phyloP scores from a whole-genome alignment of 1,140 invertebrate species.

The Hydropsyche tenuis region DNA sequence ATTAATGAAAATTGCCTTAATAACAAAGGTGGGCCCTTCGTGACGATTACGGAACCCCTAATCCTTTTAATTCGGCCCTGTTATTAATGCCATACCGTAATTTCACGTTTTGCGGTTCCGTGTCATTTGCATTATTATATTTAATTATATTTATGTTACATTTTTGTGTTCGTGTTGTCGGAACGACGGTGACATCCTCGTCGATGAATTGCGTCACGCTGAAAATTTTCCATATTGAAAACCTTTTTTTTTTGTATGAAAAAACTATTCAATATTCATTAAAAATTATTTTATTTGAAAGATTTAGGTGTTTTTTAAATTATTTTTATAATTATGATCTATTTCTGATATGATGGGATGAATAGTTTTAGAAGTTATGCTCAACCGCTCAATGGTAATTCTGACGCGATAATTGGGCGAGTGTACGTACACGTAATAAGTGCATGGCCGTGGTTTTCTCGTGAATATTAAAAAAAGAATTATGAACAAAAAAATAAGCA shows the following conservation, averaged over 20 bases:
- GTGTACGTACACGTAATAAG: neutral
- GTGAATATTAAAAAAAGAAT: neutral
- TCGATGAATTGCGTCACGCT: no score
- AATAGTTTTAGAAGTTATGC: neutral
- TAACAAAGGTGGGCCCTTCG: slow-evolving; percentile 19
- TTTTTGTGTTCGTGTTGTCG: no score
- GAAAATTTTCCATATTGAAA: no score
- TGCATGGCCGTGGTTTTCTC: neutral
- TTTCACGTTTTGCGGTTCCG: slow-evolving; percentile 21
- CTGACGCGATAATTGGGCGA: slow-evolving; percentile 20
- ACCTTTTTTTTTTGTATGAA: no score
- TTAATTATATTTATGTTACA: slow-evolving; percentile 6
- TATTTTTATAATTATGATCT: no score
- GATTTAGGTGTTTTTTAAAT: no score
- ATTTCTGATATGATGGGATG: no score
- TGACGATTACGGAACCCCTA: slow-evolving; percentile 22
- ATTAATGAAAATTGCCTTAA: slow-evolving; percentile 40
- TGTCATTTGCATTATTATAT: slow-evolving; percentile 28
- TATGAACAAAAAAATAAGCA: neutral
- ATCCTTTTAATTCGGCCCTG: slow-evolving; percentile 38
- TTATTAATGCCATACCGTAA: slow-evolving; percentile 35
- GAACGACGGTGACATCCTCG: no score
- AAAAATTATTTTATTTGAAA: no score
- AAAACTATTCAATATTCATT: no score
- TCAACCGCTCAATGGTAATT: neutral